phyloP scores from a whole-genome alignment of 1,140 invertebrate genomes.

The Ericerus pela region DNA sequence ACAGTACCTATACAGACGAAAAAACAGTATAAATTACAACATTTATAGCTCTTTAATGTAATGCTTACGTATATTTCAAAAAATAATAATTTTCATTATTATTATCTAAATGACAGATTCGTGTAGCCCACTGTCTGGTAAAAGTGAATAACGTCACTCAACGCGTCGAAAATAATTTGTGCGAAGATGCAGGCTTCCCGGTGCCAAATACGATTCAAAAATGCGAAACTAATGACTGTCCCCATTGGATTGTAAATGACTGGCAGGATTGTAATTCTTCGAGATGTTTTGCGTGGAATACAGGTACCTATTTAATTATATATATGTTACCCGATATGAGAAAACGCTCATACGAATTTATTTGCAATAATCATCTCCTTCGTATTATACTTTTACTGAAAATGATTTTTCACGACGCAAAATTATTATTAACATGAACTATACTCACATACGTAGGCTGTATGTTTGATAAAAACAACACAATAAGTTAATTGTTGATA shows the following conservation, averaged over 20 bases:
- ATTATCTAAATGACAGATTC: conserved; percentile 36
- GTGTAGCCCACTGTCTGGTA: conserved; percentile 55
- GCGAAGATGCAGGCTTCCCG: conserved; percentile 49
- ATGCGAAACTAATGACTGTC: conserved; percentile 53
- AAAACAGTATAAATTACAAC: neutral
- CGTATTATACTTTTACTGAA: too few species aligned
- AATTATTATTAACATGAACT: too few species aligned
- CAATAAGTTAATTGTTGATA: too few species aligned
- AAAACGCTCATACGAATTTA: too few species aligned
- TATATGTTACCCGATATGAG: too few species aligned
- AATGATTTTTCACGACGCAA: too few species aligned
- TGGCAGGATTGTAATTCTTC: conserved; percentile 56
- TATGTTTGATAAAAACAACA: too few species aligned
- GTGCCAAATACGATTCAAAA: conserved; percentile 47
- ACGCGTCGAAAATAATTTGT: conserved; percentile 45
- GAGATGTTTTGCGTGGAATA: conserved; percentile 58
- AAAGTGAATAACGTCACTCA: conserved; percentile 37
- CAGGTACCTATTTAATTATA: conserved; percentile 33
- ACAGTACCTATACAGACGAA: conserved; percentile 16
- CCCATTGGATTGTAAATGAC: conserved; percentile 50
- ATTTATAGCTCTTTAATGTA: neutral
- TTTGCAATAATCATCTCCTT: too few species aligned
- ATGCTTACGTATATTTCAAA: neutral
- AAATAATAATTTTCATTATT: neutral
- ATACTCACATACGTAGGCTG: too few species aligned